These are phyloP conservation scores for Corythornis madagascariensis DNA, from an alignment of 2,113 vertebrate genomes.

Conservation along the genomic window DNA sequence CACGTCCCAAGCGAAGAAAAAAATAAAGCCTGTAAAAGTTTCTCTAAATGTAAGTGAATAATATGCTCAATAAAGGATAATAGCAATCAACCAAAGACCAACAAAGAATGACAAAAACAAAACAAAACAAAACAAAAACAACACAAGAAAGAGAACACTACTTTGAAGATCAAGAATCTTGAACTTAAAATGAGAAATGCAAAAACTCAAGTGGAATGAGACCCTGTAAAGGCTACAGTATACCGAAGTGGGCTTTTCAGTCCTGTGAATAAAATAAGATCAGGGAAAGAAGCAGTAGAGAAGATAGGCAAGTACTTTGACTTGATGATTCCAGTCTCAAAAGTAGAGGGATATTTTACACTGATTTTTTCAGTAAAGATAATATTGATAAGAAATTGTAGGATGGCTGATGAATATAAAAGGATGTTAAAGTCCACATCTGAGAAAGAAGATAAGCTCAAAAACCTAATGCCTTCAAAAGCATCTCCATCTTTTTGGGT, in stretches of 20 bases:
- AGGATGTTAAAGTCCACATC: neutral
- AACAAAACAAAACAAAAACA: neutral
- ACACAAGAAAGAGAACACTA: neutral
- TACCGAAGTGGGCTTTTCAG: neutral
- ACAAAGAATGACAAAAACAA: neutral
- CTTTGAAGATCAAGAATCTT: neutral
- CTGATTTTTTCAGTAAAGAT: neutral
- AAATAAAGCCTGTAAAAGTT: constrained; percentile 18
- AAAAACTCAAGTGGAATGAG: neutral
- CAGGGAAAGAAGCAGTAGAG: neutral
- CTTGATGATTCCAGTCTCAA: neutral
- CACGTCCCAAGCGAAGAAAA: neutral
- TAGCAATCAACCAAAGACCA: neutral
- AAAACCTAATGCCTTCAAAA: neutral
- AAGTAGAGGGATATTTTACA: neutral
- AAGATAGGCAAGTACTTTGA: neutral
- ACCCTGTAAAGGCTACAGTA: neutral
- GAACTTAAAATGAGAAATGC: neutral
- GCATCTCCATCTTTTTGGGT: neutral
- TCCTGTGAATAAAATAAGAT: neutral
- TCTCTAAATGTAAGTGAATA: neutral
- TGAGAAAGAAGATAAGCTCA: neutral
- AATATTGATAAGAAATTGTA: neutral
- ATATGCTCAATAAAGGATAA: neutral
- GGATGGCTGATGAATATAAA: neutral